Conservation (phyloP, 2,113 vertebrate species). For the Cepphus grylle region DNA sequence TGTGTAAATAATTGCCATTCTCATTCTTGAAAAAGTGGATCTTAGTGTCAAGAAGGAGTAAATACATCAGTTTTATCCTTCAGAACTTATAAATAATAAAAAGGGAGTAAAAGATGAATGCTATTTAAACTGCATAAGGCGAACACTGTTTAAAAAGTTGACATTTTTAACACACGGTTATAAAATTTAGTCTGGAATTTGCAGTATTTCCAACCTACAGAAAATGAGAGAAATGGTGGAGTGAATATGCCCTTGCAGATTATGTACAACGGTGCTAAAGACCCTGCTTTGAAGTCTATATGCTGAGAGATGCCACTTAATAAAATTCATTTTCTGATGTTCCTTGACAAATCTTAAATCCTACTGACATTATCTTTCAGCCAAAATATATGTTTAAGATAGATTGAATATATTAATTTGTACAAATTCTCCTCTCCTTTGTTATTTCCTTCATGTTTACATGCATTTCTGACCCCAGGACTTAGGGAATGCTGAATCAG, state of each 20-base stretch:
- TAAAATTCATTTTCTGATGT: background rate
- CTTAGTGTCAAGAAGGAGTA: background rate
- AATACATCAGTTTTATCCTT: background rate
- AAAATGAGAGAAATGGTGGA: background rate
- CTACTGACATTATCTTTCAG: background rate
- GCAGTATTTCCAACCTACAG: background rate
- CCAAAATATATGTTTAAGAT: background rate
- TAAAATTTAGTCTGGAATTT: background rate
- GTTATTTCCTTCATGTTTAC: background rate
- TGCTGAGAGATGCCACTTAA: background rate
- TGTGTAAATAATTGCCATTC: background rate
- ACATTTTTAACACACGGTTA: background rate
- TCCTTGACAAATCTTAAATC: background rate
- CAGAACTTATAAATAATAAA: background rate
- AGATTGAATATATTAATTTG: background rate
- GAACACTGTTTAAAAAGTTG: background rate
- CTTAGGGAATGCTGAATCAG: background rate
- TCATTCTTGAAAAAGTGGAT: background rate
- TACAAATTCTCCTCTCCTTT: background rate
- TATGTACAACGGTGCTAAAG: background rate
- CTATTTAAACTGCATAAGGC: background rate
- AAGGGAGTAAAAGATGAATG: background rate
- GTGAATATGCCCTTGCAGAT: background rate
- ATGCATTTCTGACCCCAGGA: background rate
- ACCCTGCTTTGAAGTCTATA: background rate